Base-by-base conservation (phyloP, 30 jellyfish, hydroid and myxozoan genomes). In the Aurelia sp. region DNA sequence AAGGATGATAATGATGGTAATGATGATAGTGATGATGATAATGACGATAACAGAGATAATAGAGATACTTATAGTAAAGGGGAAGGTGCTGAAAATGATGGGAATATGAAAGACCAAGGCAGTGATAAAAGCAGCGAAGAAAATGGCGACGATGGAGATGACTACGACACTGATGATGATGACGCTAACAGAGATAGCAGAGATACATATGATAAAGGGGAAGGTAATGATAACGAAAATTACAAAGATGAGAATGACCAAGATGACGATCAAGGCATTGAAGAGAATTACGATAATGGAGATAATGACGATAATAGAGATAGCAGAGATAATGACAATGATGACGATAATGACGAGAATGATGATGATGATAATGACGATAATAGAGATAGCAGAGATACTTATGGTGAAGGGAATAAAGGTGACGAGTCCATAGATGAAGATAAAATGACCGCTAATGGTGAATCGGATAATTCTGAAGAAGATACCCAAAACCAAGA, bases 301-400 rank as follows among this genome's bases (percentile, higher is more conserved):
- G 21, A n/a, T 17, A 19, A 65, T 3, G 75, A 21, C 17, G 57
- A 69, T 35, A 5, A 69, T 22, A 55, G 27, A 17, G 20, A 33
- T 9, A 69, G 0, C 3, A 33, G 16, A 8, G 20, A 12, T 4
- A 27, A 69, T 31, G 61, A 16, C 27, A 11, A 22, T 23, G 79
- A 69, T 50, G 11, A 22, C 11, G 69, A 12, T 6, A 3, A 10
- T 59, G 69, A 7, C n/a, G 79, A 58, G 22, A 44, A 12, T 60
- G 71, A 59, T 7, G 11, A 8, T 59, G 69, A 7, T 41, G 79
- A 58, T 48, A 44, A 12, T 60, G 63, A 59, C 10, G 70, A 81
- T 3, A 76, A 81, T 53, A 74, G 23, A 8, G 82, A 53, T 22
- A 35, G 7, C 9, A 10, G 78, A 81, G 66, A 81, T 20, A 79